phyloP scores from a whole-genome alignment of 2,888 invertebrate genomes.

The Folsomia manolachei region DNA sequence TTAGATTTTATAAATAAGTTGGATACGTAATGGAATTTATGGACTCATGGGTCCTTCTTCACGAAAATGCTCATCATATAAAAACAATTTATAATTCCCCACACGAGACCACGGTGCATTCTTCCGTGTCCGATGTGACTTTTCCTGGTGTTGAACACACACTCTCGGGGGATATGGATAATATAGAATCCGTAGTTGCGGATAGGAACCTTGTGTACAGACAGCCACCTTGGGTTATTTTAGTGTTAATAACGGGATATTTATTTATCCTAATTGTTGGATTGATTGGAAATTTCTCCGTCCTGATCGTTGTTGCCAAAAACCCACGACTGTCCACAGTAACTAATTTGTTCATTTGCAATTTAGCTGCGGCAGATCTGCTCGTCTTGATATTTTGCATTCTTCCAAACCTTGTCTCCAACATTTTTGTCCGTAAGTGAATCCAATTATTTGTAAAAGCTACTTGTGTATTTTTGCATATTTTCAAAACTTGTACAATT shows the following conservation, averaged over 20 bases:
- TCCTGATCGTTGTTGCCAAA: constrained; percentile 31
- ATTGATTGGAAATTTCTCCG: constrained; percentile 34
- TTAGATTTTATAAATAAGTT: neutral
- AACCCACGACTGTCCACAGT: constrained; percentile 37
- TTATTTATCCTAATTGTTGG: constrained; percentile 35
- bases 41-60: constrained; percentile 14
- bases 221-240: constrained; percentile 28
- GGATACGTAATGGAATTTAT: constrained; percentile 20
- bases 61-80: neutral
- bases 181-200: neutral
- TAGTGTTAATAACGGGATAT: constrained; percentile 29
- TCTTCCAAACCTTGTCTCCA: constrained; percentile 38
- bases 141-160: neutral
- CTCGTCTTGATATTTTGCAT: constrained; percentile 40
- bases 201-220: constrained; percentile 25
- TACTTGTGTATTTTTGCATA: neutral
- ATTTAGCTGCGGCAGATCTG: constrained; percentile 36
- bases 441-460: neutral
- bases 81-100: neutral
- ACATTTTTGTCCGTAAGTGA: constrained; percentile 44
- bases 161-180: neutral
- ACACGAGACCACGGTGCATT: neutral
- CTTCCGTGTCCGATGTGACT: neutral
- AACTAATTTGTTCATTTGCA: constrained; percentile 42
- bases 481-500: neutral